Evolutionary conservation across 1,140 invertebrate species (phyloP), one percentile per base, ranked within the genome.

Genomic region (Dendrolimus punctatus): DNA sequence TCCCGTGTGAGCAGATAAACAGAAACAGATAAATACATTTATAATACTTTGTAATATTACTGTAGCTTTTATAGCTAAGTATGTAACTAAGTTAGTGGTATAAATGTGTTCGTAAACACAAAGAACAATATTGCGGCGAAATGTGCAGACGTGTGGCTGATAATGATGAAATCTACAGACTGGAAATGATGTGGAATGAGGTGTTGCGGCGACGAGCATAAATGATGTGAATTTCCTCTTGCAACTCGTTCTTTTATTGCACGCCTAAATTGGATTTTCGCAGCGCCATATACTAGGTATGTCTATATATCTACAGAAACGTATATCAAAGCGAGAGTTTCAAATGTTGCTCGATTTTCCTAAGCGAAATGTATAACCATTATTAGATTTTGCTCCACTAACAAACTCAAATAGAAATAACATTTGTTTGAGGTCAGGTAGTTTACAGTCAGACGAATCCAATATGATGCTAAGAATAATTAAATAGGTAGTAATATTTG

Each of bases 191-290:
- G 48, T 46, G 43, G 45, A 54, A 46, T 51, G n/a, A 50, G 49
- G 38, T 39, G 39, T 37, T 36, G 45, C 46, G n/a, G 53, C 36
- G 5, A 23, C 45, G 50, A 51, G 47, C 49, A 61, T 54, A 53
- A 53, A 50, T 44, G 46, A 53, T 49, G 39, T 46, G 45, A 64
- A 56, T 61, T 71, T 57, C 55, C 46, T 44, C 48, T n/a, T 61
- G 56, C 61, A 64, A 62, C 58, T 57, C 46, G 49, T 60, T 65
- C 66, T 68, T 76, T 73, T 70, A 73, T 76, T 68, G 57, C 65
- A 58, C 47, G 58, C 47, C 51, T 56, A 74, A 76, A 76, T 76
- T 72, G 67, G 60, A 74, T 74, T 70, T 49, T 58, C 62, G 51
- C 53, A 39, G 38, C 56, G 62, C 55, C 59, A 60, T 62, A 23